phyloP scores from a whole-genome alignment of 37 sponge, comb jelly and placozoan species.

The Crambe crambe region DNA sequence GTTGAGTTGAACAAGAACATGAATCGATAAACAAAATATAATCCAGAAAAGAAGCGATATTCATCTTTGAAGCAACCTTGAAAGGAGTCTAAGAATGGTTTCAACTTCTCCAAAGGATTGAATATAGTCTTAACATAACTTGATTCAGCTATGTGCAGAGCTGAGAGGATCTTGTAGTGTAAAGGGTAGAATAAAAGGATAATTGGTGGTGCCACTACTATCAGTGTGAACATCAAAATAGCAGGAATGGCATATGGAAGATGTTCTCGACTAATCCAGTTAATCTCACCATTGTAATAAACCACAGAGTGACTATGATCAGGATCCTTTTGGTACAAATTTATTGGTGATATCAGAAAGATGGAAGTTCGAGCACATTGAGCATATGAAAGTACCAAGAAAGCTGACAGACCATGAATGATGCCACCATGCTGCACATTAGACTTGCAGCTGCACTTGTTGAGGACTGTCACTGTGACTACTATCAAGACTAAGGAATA shows the following conservation, averaged over 20 bases:
- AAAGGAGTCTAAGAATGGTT: constrained; percentile 25
- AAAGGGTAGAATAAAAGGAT: constrained; percentile 22
- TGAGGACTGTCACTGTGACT: not conserved
- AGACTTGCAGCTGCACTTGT: constrained; percentile 2
- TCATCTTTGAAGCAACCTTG: constrained; percentile 38
- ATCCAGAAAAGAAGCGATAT: constrained; percentile 27
- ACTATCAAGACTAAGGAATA: constrained; percentile 40
- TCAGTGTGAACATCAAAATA: not conserved
- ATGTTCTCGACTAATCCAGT: constrained; percentile 5
- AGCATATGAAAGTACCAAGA: constrained; percentile 43
- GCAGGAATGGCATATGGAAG: constrained; percentile 34
- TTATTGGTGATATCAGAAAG: not conserved
- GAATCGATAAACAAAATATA: constrained; percentile 17
- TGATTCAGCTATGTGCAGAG: not conserved
- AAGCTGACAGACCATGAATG: constrained; percentile 35
- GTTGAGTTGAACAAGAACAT: not conserved
- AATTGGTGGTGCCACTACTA: constrained; percentile 12
- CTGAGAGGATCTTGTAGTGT: constrained; percentile 10
- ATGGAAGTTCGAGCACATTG: constrained; percentile 33
- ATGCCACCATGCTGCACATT: too few species aligned
- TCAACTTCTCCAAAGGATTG: constrained; percentile 15
- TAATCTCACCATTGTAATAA: constrained; percentile 4
- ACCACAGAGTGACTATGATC: not conserved
- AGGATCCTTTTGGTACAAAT: not conserved
- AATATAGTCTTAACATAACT: not conserved